Conservation (phyloP, 2,113 vertebrate genomes). For the Poeciliopsis turrubarensis region DNA sequence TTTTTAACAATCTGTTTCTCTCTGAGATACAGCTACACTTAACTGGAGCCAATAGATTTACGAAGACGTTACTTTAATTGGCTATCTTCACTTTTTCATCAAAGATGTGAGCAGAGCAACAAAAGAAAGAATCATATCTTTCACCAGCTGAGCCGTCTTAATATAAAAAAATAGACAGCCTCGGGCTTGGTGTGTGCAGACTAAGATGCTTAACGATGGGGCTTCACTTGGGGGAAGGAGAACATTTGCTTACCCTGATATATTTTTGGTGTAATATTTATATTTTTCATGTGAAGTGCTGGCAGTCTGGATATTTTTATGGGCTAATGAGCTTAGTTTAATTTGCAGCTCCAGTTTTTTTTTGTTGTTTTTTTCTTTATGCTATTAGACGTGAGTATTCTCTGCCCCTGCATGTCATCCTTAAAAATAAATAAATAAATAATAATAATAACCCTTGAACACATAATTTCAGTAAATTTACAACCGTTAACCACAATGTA, state of each 20-base stretch:
- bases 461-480: constrained; percentile 14
- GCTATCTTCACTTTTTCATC: constrained; percentile 24
- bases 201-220: constrained; percentile 28
- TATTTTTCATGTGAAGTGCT: constrained; percentile 49
- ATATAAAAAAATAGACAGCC: constrained; percentile 14
- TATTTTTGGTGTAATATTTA: constrained; percentile 49
- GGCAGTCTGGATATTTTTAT: constrained; percentile 51
- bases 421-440: neutral
- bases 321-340: constrained; percentile 52
- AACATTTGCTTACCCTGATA: constrained; percentile 27
- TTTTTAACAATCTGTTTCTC: constrained; percentile 24
- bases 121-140: constrained; percentile 12
- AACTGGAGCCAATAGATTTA: constrained; percentile 16
- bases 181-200: constrained; percentile 32
- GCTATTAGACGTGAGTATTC: constrained; percentile 25
- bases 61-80: constrained; percentile 34
- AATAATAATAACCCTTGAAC: constrained; percentile 13
- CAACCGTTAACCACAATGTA: neutral
- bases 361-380: constrained; percentile 19
- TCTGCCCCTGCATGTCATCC: constrained; percentile 31
- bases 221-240: constrained; percentile 29
- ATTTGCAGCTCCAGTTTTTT: constrained; percentile 52
- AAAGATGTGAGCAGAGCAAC: constrained; percentile 31
- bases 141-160: constrained; percentile 20
- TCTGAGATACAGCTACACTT: constrained; percentile 37